phyloP scores from a whole-genome alignment of 2,888 invertebrate genomes.

The Acanthococcus lagerstroemiae region DNA sequence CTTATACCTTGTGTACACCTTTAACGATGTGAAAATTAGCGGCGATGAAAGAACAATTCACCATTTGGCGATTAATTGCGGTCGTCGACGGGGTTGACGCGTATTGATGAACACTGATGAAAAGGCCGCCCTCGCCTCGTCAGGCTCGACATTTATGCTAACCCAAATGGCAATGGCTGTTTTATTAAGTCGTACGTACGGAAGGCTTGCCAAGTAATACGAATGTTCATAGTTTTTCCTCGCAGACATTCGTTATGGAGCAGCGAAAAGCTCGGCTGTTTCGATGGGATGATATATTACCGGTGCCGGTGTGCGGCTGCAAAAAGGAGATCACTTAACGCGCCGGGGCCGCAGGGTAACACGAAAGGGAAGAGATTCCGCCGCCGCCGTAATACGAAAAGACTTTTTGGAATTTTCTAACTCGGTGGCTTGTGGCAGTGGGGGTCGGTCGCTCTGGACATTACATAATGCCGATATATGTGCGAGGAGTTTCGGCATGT shows the following conservation, averaged over 20 bases:
- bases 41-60: background rate
- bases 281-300: background rate
- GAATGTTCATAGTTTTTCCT: background rate
- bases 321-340: background rate
- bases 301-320: background rate
- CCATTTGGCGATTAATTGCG: background rate
- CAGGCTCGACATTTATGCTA: background rate
- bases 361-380: background rate
- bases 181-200: background rate
- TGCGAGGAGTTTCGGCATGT: background rate
- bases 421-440: background rate
- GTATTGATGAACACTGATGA: background rate
- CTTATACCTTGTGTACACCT: background rate
- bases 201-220: background rate
- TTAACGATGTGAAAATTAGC: background rate
- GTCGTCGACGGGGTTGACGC: background rate
- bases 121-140: background rate
- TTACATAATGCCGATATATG: background rate
- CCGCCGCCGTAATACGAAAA: background rate
- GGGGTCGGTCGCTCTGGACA: background rate
- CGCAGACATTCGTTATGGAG: background rate
- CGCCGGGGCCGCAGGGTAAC: background rate
- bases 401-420: background rate
- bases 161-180: background rate
- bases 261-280: background rate